Conservation (phyloP, 2,888 invertebrate genomes). For the Belgica antarctica region DNA sequence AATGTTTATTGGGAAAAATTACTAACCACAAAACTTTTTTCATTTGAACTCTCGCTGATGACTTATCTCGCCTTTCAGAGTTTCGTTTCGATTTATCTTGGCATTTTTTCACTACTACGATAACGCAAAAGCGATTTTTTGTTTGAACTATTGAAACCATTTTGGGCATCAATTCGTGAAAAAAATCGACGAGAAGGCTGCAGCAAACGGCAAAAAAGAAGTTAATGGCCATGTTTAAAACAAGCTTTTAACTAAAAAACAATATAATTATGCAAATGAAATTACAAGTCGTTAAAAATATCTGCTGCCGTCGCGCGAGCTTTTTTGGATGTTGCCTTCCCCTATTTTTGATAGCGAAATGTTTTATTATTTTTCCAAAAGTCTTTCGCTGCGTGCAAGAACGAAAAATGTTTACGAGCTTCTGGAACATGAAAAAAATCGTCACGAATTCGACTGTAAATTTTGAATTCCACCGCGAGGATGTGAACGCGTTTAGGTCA, state of each 20-base stretch:
- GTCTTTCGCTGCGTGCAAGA: not conserved
- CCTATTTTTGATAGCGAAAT: slow-evolving; percentile 32
- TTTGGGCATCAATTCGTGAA: not conserved
- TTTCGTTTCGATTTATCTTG: not conserved
- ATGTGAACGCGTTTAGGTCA: not conserved
- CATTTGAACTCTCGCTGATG: not conserved
- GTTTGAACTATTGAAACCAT: not conserved
- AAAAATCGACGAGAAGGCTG: not conserved
- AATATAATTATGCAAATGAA: slow-evolving; percentile 42
- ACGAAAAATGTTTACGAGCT: slow-evolving; percentile 6
- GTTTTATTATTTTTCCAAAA: slow-evolving; percentile 31
- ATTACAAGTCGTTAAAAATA: slow-evolving; percentile 33
- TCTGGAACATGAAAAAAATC: not conserved
- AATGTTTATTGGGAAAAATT: slow-evolving; percentile 26
- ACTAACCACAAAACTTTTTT: not conserved
- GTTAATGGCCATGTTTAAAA: slow-evolving; percentile 35
- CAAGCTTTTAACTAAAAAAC: slow-evolving; percentile 32
- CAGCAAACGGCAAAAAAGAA: slow-evolving; percentile 1
- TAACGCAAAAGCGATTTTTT: too few relatives aligned
- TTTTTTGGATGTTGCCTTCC: too few relatives aligned
- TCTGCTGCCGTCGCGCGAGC: slow-evolving; percentile 28
- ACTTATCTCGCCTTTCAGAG: slow-evolving; percentile 1
- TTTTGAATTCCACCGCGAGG: not conserved
- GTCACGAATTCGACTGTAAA: slow-evolving; percentile 6
- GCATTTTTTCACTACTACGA: too few relatives aligned